phyloP scores from a whole-genome alignment of 2,888 invertebrate genomes.

The Yponomeuta evonymella region DNA sequence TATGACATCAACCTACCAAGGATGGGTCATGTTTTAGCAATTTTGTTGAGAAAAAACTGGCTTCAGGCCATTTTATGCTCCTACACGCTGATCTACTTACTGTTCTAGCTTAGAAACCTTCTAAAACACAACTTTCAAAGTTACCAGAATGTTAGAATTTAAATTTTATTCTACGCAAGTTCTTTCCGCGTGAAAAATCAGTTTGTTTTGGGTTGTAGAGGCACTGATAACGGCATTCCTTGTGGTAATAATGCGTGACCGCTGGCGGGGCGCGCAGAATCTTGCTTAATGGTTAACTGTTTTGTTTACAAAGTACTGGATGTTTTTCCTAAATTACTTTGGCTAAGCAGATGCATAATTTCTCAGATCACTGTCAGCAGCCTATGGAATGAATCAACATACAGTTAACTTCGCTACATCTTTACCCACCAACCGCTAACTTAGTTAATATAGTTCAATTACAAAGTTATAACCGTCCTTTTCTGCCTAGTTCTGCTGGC shows the following conservation, averaged over 20 bases:
- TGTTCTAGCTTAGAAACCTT: too few species aligned
- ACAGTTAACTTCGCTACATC: too few species aligned
- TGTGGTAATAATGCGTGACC: background rate
- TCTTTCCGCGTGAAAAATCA: background rate
- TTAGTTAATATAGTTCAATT: too few species aligned
- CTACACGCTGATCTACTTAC: conserved; percentile 13
- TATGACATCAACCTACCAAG: conserved; percentile 16
- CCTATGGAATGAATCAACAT: too few species aligned
- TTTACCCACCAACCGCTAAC: too few species aligned
- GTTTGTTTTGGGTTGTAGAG: background rate
- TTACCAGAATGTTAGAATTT: background rate
- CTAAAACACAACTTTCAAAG: background rate
- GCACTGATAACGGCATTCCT: background rate
- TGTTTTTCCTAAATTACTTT: background rate
- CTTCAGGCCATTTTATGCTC: conserved; percentile 14
- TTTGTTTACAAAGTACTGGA: background rate
- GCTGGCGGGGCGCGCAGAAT: background rate
- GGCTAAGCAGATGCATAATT: background rate
- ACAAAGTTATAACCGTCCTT: too few species aligned
- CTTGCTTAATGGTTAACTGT: background rate
- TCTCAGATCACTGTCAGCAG: background rate
- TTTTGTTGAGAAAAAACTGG: conserved; percentile 49
- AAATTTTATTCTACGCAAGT: background rate
- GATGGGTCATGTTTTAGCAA: conserved; percentile 55
- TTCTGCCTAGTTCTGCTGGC: too few species aligned